Evolutionary conservation across 2,113 vertebrate genomes (phyloP).

Genomic region (Ptyas mucosa): DNA sequence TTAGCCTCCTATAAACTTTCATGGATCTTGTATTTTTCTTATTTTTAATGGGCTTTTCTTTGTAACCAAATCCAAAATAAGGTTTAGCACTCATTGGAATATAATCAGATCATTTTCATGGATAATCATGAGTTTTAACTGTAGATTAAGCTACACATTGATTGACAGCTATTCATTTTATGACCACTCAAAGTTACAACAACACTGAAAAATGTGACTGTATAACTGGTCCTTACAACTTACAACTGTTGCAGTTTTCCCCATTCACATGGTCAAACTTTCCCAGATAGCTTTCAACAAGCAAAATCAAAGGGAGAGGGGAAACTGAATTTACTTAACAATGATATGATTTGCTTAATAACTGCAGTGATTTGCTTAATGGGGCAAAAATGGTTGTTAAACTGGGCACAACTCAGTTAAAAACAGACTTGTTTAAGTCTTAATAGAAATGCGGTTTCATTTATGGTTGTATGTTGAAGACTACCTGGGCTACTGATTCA

Average conservation of each 20-base stretch:
- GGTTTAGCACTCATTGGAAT: not conserved
- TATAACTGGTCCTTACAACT: not conserved
- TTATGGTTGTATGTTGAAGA: not conserved
- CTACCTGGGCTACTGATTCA: not conserved
- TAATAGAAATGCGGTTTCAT: not conserved
- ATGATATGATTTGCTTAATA: not conserved
- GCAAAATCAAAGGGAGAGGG: not conserved
- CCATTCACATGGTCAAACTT: not conserved
- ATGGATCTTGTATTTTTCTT: not conserved
- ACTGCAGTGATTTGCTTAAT: not conserved
- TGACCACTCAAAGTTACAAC: not conserved
- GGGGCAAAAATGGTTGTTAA: not conserved
- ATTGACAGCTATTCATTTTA: not conserved
- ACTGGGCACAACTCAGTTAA: not conserved
- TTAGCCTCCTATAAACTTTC: not conserved
- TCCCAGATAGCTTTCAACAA: not conserved
- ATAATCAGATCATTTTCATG: not conserved
- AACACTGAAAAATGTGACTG: not conserved
- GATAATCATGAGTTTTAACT: not conserved
- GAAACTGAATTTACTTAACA: not conserved
- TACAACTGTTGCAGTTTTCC: not conserved
- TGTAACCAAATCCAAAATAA: constrained; percentile 1
- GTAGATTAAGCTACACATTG: not conserved
- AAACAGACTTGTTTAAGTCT: not conserved
- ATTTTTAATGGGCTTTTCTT: not conserved